Conservation (phyloP, 2,797 vertebrate species). For the Fundulus diaphanus region DNA sequence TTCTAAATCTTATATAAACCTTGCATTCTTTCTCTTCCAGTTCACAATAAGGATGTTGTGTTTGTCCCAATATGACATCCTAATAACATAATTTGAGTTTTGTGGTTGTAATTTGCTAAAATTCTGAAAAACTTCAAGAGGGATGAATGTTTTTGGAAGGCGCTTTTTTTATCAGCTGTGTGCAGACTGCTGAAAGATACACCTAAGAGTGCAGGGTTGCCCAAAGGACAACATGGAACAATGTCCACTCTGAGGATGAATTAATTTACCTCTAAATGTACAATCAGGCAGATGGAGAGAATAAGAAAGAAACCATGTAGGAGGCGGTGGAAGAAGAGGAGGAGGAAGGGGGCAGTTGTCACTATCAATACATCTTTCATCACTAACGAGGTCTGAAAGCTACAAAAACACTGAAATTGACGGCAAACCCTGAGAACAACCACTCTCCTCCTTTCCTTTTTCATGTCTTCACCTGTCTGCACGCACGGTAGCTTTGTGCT, state of each 20-base stretch:
- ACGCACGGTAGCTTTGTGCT: constrained; percentile 51
- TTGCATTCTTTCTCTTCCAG: not conserved
- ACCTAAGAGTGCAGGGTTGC: not conserved
- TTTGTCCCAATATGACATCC: not conserved
- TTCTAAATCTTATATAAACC: not conserved
- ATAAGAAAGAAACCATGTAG: constrained; percentile 31
- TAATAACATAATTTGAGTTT: not conserved
- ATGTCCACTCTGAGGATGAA: constrained; percentile 17
- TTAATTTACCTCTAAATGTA: constrained; percentile 39
- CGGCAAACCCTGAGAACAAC: constrained; percentile 68
- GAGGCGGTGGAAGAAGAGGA: constrained; percentile 44
- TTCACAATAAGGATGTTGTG: not conserved
- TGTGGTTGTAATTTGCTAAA: not conserved
- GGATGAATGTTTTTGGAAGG: not conserved
- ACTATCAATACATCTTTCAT: constrained; percentile 78
- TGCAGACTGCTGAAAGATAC: not conserved
- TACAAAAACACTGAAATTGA: constrained; percentile 76
- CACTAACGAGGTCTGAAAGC: constrained; percentile 82
- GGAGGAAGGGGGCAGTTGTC: constrained; percentile 60
- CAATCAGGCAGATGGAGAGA: constrained; percentile 29
- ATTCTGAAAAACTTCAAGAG: not conserved
- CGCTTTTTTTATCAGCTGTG: not conserved
- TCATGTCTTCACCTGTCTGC: constrained; percentile 42
- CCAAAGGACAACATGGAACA: constrained; percentile 13
- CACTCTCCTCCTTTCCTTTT: constrained; percentile 60